Evolutionary conservation across 2,797 vertebrate genomes (phyloP).

Genomic region (Antennarius maculatus): DNA sequence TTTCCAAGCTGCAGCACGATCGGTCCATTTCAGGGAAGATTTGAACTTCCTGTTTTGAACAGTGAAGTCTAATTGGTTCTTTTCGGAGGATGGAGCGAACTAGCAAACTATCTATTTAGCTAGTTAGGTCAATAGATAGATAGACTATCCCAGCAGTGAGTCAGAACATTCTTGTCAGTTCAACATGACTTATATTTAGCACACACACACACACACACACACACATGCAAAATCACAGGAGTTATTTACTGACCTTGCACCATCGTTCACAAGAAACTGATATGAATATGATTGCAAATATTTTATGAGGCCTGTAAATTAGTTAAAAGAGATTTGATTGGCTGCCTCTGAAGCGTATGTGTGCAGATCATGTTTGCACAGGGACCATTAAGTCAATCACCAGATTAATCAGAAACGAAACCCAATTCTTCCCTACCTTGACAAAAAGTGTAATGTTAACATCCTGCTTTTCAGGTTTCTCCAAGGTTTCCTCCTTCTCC

Average conservation of each 20-base stretch:
- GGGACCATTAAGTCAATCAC: neutral
- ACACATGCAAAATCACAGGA: neutral
- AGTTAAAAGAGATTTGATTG: neutral
- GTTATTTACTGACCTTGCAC: conserved; percentile 28
- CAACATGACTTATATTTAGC: conserved; percentile 78
- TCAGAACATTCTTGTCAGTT: conserved; percentile 73
- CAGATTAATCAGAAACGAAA: neutral
- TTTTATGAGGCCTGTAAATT: conserved; percentile 11
- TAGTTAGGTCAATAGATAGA: conserved; percentile 6
- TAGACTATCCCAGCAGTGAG: conserved; percentile 45
- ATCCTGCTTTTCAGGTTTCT: neutral
- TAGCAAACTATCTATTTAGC: neutral
- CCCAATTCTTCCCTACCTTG: conserved; percentile 51
- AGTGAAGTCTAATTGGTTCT: no score
- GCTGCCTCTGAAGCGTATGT: neutral
- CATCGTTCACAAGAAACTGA: conserved; percentile 8
- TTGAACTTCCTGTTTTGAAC: no score
- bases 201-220: conserved; percentile 11
- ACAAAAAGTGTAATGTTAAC: conserved; percentile 33
- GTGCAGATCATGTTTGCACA: neutral
- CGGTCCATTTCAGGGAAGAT: no score
- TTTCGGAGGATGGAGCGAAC: no score
- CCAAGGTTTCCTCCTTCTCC: conserved; percentile 18
- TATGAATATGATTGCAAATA: conserved; percentile 8
- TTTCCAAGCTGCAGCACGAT: no score